phyloP scores from a whole-genome alignment of 2,797 vertebrate species.

The Carcharodon carcharias region DNA sequence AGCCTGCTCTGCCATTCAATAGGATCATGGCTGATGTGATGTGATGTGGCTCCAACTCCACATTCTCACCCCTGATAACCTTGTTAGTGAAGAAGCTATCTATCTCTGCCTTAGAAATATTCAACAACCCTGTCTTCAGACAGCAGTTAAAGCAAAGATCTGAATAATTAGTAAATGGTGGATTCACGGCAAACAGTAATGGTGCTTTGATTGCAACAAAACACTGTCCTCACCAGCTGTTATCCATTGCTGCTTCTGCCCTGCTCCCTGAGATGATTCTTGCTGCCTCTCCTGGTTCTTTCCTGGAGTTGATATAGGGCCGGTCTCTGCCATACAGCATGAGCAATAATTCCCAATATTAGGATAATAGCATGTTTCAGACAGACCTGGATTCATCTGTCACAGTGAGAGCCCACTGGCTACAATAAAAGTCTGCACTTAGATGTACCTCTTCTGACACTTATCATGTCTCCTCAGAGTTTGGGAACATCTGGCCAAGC shows the following conservation, averaged over 20 bases:
- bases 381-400: neutral
- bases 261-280: neutral
- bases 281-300: neutral
- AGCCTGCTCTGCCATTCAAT: too few relatives aligned
- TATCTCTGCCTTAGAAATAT: too few relatives aligned
- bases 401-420: neutral
- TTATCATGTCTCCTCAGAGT: neutral
- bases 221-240: neutral
- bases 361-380: neutral
- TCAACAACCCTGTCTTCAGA: neutral
- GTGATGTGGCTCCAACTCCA: too few relatives aligned
- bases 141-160: neutral
- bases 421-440: neutral
- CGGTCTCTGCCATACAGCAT: neutral
- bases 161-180: neutral
- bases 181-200: neutral
- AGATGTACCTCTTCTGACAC: neutral
- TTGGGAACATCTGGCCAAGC: neutral
- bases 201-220: neutral
- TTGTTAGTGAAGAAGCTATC: too few relatives aligned
- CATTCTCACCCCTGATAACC: too few relatives aligned
- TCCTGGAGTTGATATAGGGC: neutral
- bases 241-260: neutral
- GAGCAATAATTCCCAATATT: neutral
- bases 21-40: too few relatives aligned